phyloP scores from a whole-genome alignment of 2,888 invertebrate genomes.

The Trissolcus japonicus region DNA sequence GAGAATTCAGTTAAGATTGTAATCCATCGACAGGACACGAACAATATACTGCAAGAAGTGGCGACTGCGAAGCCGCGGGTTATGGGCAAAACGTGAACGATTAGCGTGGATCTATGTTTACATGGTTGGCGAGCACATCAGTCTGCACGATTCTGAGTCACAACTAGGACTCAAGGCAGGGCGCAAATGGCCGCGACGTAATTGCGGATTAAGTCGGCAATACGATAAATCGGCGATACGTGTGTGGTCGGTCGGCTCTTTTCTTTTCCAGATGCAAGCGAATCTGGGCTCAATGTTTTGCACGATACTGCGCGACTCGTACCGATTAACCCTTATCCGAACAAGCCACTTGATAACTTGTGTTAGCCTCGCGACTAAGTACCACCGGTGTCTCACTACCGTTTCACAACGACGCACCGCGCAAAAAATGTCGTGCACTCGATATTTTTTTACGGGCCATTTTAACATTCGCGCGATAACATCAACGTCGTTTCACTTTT shows the following conservation, averaged over 20 bases:
- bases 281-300: constrained; percentile 52
- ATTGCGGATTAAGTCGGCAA: constrained; percentile 64
- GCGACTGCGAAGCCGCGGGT: constrained; percentile 68
- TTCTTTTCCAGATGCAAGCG: constrained; percentile 44
- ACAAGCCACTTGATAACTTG: constrained; percentile 58
- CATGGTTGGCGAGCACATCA: constrained; percentile 61
- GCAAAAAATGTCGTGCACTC: constrained; percentile 33
- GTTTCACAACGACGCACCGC: constrained; percentile 26
- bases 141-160: constrained; percentile 47
- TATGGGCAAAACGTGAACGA: constrained; percentile 76
- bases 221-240: constrained; percentile 62
- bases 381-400: constrained; percentile 36
- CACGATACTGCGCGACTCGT: constrained; percentile 50
- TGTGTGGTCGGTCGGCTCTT: constrained; percentile 62
- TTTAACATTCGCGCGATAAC: constrained; percentile 32
- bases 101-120: constrained; percentile 72
- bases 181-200: constrained; percentile 60
- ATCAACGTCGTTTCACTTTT: constrained; percentile 11
- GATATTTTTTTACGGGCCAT: constrained; percentile 28
- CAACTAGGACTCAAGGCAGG: constrained; percentile 34
- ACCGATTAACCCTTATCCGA: constrained; percentile 59
- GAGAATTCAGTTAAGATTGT: constrained; percentile 73
- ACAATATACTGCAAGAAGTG: constrained; percentile 74
- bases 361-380: constrained; percentile 24
- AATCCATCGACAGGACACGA: constrained; percentile 69